Conservation (phyloP, 2,888 invertebrate genomes). For the Listrodromus nycthemerus region DNA sequence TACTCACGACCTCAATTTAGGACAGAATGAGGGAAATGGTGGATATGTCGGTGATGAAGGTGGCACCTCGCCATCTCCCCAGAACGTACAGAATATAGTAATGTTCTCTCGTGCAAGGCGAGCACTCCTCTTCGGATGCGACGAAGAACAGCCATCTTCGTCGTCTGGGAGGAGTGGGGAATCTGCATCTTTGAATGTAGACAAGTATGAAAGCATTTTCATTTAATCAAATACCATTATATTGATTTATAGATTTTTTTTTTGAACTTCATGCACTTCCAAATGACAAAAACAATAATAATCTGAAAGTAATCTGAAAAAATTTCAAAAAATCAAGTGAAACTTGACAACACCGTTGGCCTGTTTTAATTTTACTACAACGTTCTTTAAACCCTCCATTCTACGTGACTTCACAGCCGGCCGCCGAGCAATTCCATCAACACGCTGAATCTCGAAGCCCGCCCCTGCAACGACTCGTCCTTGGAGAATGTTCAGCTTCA, state of each 20-base stretch:
- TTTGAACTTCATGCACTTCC: too few species aligned
- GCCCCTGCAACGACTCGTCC: conserved; percentile 72
- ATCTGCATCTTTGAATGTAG: conserved; percentile 66
- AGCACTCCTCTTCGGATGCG: conserved; percentile 75
- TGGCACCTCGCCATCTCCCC: conserved; percentile 73
- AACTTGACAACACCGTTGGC: conserved; percentile 1
- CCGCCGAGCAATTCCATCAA: conserved; percentile 79
- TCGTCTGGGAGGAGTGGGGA: conserved; percentile 73
- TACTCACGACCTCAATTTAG: conserved; percentile 74
- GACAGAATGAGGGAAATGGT: conserved; percentile 66
- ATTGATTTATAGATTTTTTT: too few species aligned
- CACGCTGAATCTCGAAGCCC: conserved; percentile 74
- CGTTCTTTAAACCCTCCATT: conserved; percentile 7
- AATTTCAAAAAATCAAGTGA: too few species aligned
- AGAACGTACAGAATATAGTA: conserved; percentile 77
- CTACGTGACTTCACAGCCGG: conserved; percentile 70
- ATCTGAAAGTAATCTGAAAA: too few species aligned
- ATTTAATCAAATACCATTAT: neutral
- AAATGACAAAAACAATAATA: too few species aligned
- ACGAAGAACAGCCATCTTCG: conserved; percentile 77
- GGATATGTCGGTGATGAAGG: conserved; percentile 65
- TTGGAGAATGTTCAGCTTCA: conserved; percentile 71
- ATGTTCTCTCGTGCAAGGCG: conserved; percentile 76
- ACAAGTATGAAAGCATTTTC: conserved; percentile 44
- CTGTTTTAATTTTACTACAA: conserved; percentile 11